A percentile compares a stretch with the other conserved stretches of the same genome.
Evolutionary conservation across 2,888 invertebrate species (phyloP).

Genomic region (Nephrotoma flavescens): DNA sequence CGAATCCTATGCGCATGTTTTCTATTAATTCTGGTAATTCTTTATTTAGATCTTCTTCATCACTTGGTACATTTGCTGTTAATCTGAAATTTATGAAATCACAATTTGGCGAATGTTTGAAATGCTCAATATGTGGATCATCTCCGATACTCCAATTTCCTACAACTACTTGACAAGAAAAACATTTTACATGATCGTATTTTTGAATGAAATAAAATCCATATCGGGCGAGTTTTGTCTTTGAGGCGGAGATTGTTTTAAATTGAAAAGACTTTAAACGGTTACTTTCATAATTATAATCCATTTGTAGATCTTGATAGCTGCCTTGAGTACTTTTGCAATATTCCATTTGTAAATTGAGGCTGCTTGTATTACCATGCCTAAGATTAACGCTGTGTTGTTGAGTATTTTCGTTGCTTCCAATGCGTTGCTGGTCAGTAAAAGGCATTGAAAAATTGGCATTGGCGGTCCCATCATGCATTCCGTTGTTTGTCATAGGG

Average conservation of each 20-base stretch:
- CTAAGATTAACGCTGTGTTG: no score
- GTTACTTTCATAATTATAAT: no score
- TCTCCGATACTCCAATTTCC: slow-evolving; percentile 73
- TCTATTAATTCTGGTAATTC: slow-evolving; percentile 22
- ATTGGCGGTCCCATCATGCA: no score
- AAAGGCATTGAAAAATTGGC: no score
- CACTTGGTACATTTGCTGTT: slow-evolving; percentile 46
- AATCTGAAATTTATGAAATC: slow-evolving; percentile 51
- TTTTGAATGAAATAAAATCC: slow-evolving; percentile 74
- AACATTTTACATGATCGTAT: slow-evolving; percentile 65
- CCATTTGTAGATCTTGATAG: no score
- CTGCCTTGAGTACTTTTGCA: no score
- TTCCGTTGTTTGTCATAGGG: no score
- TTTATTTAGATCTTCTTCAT: slow-evolving; percentile 11
- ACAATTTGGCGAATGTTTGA: slow-evolving; percentile 66
- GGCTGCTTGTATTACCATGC: no score
- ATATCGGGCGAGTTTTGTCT: slow-evolving; percentile 50
- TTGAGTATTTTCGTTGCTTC: no score
- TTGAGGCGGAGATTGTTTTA: slow-evolving; percentile 12
- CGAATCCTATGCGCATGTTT: slow-evolving; percentile 11
- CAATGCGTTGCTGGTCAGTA: no score
- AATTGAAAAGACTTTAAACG: no score
- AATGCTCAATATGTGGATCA: slow-evolving; percentile 65
- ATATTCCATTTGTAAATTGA: no score
- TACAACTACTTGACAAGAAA: slow-evolving; percentile 65